phyloP scores from a whole-genome alignment of 2,113 vertebrate genomes.

The Heterochromis multidens region DNA sequence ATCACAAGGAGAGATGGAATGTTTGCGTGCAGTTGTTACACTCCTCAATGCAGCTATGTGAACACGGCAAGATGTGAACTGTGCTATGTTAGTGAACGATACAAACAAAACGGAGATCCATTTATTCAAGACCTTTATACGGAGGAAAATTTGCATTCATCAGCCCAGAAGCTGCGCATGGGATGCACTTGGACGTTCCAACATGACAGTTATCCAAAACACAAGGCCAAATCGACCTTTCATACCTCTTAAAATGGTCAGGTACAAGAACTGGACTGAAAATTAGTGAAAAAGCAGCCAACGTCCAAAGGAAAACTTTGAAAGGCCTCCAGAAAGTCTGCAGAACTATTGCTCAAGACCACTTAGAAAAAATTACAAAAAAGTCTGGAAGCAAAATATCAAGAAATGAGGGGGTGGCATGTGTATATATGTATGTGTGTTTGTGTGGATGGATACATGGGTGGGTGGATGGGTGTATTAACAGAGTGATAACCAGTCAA shows the following conservation, averaged over 20 bases:
- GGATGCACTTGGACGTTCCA: too few relatives aligned
- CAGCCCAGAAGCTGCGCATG: too few relatives aligned
- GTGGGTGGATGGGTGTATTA: too few relatives aligned
- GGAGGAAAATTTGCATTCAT: too few relatives aligned
- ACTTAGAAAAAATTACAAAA: not conserved
- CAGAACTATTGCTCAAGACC: not conserved
- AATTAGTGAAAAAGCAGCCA: not conserved
- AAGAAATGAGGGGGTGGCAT: too few relatives aligned
- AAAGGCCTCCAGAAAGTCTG: not conserved
- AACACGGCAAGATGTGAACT: not conserved
- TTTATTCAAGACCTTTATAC: not conserved
- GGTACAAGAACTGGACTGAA: too few relatives aligned
- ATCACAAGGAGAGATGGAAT: not conserved
- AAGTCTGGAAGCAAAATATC: not conserved
- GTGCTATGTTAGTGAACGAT: not conserved
- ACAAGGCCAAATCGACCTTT: too few relatives aligned
- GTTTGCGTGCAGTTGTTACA: not conserved
- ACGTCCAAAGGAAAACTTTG: not conserved
- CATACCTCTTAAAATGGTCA: too few relatives aligned
- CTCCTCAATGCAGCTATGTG: not conserved
- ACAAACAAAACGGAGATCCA: not conserved
- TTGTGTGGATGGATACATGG: too few relatives aligned
- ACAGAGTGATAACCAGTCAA: not conserved
- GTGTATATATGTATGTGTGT: too few relatives aligned
- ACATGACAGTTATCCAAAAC: too few relatives aligned